These are phyloP conservation scores for Rachycentron canadum DNA, from an alignment of 2,797 vertebrate genomes.

Conservation along the genomic window DNA sequence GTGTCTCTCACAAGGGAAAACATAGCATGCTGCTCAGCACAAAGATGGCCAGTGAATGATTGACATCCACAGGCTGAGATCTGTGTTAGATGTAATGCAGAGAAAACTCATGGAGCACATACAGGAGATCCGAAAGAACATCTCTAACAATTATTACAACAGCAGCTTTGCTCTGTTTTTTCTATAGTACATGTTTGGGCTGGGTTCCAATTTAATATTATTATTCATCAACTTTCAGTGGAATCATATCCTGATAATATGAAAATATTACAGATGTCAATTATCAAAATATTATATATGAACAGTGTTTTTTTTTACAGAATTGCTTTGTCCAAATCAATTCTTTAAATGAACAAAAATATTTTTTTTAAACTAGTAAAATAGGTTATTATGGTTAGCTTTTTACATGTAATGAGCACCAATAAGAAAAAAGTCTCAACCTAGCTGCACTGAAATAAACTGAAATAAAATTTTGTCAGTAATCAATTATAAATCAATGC, in stretches of 20 bases:
- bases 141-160: not conserved
- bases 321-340: not conserved
- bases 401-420: too few species aligned
- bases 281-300: too few species aligned
- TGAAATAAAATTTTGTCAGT: not conserved
- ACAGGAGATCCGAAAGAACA: conserved; percentile 30
- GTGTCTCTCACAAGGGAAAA: conserved; percentile 62
- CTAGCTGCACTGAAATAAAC: too few species aligned
- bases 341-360: not conserved
- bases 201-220: not conserved
- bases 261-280: too few species aligned
- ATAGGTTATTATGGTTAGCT: too few species aligned
- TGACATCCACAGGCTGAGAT: conserved; percentile 41
- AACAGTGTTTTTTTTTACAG: not conserved
- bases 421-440: too few species aligned
- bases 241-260: not conserved
- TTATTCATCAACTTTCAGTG: not conserved
- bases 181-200: not conserved
- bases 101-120: conserved; percentile 25
- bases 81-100: conserved; percentile 33
- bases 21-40: conserved; percentile 61
- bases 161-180: conserved; percentile 36
- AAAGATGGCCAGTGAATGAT: conserved; percentile 53
- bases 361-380: not conserved
- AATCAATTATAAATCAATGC: too few species aligned